phyloP scores from a whole-genome alignment of 2,797 vertebrate species.

The Buphagus erythrorhynchus region DNA sequence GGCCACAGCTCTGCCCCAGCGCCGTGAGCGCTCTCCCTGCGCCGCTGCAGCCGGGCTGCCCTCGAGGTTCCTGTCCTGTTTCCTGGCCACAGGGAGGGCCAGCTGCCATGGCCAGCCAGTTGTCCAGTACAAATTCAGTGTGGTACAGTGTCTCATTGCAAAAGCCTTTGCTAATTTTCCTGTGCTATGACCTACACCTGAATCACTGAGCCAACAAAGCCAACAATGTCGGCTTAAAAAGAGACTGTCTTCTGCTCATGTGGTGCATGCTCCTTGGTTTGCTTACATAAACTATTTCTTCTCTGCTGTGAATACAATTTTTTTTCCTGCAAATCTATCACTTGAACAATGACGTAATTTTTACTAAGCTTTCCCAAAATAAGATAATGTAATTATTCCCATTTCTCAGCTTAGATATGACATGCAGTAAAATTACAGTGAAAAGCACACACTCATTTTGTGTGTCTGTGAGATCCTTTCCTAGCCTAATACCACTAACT shows the following conservation, averaged over 20 bases:
- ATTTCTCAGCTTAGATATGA: background rate
- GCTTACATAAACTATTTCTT: background rate
- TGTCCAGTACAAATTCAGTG: background rate
- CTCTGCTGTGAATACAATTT: background rate
- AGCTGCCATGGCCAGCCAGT: background rate
- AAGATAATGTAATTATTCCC: background rate
- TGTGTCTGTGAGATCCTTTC: background rate
- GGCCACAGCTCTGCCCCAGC: too few relatives aligned
- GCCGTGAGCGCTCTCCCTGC: too few relatives aligned
- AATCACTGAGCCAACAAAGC: background rate
- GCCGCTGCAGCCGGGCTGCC: too few relatives aligned
- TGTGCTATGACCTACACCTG: background rate
- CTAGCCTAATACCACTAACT: background rate
- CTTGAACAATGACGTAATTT: background rate
- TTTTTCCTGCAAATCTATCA: background rate
- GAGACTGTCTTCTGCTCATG: background rate
- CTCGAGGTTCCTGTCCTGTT: background rate
- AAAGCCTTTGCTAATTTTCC: background rate
- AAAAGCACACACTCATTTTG: background rate
- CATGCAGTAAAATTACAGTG: background rate
- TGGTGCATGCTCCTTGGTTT: background rate
- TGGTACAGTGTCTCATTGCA: too few relatives aligned
- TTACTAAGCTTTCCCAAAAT: background rate
- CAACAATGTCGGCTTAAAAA: accelerated
- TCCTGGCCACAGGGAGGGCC: background rate